phyloP scores from a whole-genome alignment of 2,888 invertebrate species.

The Polia nebulosa region DNA sequence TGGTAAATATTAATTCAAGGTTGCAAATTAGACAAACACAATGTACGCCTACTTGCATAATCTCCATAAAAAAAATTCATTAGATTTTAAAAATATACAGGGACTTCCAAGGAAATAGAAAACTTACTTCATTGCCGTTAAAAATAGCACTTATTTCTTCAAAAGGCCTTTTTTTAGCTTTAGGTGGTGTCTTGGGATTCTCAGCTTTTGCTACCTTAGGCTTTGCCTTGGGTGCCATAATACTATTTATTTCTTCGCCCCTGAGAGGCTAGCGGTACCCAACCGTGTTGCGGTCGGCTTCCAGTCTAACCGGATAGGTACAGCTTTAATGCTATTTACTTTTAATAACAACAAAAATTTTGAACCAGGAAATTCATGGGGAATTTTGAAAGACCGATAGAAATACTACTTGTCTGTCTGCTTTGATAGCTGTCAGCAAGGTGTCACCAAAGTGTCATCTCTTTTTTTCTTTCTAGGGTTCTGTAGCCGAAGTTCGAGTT shows the following conservation, averaged over 20 bases:
- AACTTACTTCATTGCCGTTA: constrained; percentile 91
- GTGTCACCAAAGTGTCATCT: background rate
- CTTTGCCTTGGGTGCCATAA: background rate
- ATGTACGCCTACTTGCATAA: no score
- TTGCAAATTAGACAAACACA: no score
- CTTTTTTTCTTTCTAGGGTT: background rate
- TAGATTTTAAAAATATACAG: background rate
- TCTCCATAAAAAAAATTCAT: no score
- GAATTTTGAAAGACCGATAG: constrained; percentile 42
- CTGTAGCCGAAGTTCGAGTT: no score
- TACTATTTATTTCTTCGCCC: background rate
- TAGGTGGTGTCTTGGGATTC: constrained; percentile 6
- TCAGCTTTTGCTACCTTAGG: background rate
- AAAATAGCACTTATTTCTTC: constrained; percentile 93
- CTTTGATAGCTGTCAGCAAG: constrained; percentile 15
- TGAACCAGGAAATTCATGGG: constrained; percentile 11
- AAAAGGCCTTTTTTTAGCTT: constrained; percentile 82
- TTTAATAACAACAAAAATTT: constrained; percentile 30
- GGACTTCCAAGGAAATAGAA: background rate
- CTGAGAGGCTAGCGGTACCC: background rate
- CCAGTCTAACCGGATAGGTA: background rate
- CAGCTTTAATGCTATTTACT: constrained; percentile 1
- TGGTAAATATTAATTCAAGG: no score
- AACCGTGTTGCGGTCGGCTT: background rate
- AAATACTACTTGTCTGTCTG: constrained; percentile 3